These are phyloP conservation scores for Synaphobranchus kaupii DNA, from an alignment of 2,797 vertebrate genomes.

Conservation along the genomic window DNA sequence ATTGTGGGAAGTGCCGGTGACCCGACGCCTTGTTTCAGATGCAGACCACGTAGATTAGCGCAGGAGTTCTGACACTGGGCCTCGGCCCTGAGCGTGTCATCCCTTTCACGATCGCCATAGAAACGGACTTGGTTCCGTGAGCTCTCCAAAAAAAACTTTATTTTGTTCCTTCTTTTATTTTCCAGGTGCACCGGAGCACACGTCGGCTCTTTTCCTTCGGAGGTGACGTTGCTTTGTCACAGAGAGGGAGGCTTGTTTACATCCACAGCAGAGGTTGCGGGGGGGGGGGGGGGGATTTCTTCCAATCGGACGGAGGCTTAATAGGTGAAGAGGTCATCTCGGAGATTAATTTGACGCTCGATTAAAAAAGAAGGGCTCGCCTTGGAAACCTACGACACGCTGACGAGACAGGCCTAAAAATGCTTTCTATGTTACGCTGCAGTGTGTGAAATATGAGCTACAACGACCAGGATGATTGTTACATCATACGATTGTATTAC, in stretches of 20 bases:
- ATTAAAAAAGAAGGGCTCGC: not conserved
- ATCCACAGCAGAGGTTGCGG: not conserved
- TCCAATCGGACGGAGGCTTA: not conserved
- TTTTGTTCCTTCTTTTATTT: not conserved
- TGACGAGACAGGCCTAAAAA: not conserved
- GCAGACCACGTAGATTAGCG: not conserved
- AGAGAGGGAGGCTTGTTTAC: not conserved
- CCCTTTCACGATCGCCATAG: not conserved
- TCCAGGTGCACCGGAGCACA: not conserved
- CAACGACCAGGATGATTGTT: not conserved
- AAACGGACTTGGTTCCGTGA: not conserved
- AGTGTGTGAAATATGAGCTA: not conserved
- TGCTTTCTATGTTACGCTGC: not conserved
- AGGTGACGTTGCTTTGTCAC: not conserved
- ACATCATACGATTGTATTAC: not conserved
- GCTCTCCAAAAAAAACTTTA: not conserved
- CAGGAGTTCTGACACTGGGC: not conserved
- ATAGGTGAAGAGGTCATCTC: not conserved
- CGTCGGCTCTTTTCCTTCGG: not conserved
- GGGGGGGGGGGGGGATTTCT: not conserved
- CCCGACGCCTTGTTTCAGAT: not conserved
- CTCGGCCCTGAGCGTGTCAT: not conserved
- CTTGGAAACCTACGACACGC: not conserved
- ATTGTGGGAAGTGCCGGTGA: not conserved
- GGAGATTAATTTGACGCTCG: not conserved